Evolutionary conservation across 23 tunicate genomes (phyloP).

Genomic region (Halocynthia roretzi): DNA sequence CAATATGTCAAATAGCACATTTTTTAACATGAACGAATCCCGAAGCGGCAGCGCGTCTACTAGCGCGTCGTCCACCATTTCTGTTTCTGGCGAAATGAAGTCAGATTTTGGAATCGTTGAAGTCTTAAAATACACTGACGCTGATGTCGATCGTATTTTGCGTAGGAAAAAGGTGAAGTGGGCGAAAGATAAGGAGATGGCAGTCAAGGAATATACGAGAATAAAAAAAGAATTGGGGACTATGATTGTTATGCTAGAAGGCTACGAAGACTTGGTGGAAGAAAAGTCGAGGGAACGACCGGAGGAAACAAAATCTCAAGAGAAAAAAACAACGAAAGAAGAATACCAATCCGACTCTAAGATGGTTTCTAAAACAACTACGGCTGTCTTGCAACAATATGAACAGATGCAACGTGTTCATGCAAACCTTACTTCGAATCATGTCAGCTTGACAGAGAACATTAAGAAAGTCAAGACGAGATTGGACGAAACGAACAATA

Average conservation of each 20-base stretch:
- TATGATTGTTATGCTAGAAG: conserved; percentile 36
- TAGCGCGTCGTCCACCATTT: not conserved
- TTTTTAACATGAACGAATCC: not conserved
- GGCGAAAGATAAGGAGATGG: conserved; percentile 1
- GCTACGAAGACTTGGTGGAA: conserved; percentile 15
- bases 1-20: not conserved
- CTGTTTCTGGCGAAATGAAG: not conserved
- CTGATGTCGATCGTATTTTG: conserved; percentile 25
- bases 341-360: too few relatives aligned
- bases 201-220: not conserved
- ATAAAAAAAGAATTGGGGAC: conserved; percentile 3
- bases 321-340: not conserved
- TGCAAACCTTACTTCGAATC: not conserved
- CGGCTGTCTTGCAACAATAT: conserved; percentile 11
- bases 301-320: not conserved
- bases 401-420: conserved; percentile 39
- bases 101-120: conserved; percentile 42
- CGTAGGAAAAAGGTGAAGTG: conserved; percentile 14
- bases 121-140: conserved; percentile 50
- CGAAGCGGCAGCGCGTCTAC: conserved; percentile 6
- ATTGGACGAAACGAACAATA: too few relatives aligned
- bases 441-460: too few relatives aligned
- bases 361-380: too few relatives aligned
- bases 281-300: not conserved
- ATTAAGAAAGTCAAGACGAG: too few relatives aligned